Conservation (phyloP, 2,888 invertebrate genomes). For the Belgica antarctica region DNA sequence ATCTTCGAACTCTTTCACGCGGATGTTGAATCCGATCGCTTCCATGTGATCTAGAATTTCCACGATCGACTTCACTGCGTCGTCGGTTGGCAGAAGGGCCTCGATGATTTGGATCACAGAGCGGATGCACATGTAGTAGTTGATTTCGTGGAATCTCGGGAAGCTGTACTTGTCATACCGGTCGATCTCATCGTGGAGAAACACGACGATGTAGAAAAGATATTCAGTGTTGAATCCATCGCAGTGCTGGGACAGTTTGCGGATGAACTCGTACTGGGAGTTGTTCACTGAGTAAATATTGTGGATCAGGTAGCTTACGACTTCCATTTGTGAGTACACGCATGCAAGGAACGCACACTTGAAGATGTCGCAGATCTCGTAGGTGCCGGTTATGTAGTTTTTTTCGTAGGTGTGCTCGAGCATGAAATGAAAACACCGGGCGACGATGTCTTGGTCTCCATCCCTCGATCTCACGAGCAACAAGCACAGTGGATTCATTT, state of each 20-base stretch:
- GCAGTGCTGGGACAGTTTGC: not conserved
- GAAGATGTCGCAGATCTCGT: conserved; percentile 33
- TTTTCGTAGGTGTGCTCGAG: conserved; percentile 35
- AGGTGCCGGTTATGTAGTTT: not conserved
- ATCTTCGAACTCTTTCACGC: conserved; percentile 27
- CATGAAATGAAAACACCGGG: not conserved
- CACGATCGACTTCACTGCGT: not conserved
- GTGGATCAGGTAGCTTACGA: conserved; percentile 8
- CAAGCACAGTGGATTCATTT: conserved; percentile 37
- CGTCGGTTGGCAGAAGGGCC: not conserved
- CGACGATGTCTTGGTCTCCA: not conserved
- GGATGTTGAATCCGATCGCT: conserved; percentile 8
- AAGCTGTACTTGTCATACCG: conserved; percentile 31
- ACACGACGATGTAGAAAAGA: conserved; percentile 24
- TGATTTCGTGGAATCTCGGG: conserved; percentile 30
- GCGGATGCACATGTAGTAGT: conserved; percentile 20
- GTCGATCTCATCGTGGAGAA: conserved; percentile 31
- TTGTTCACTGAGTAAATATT: conserved; percentile 30
- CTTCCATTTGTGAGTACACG: conserved; percentile 26
- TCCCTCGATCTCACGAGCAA: conserved; percentile 12
- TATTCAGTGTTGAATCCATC: not conserved
- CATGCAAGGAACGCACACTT: conserved; percentile 20
- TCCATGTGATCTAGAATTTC: not conserved
- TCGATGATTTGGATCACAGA: conserved; percentile 16
- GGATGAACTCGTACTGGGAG: conserved; percentile 28